Conservation (phyloP, 2,888 invertebrate genomes). For the Minunthozetes semirufus region DNA sequence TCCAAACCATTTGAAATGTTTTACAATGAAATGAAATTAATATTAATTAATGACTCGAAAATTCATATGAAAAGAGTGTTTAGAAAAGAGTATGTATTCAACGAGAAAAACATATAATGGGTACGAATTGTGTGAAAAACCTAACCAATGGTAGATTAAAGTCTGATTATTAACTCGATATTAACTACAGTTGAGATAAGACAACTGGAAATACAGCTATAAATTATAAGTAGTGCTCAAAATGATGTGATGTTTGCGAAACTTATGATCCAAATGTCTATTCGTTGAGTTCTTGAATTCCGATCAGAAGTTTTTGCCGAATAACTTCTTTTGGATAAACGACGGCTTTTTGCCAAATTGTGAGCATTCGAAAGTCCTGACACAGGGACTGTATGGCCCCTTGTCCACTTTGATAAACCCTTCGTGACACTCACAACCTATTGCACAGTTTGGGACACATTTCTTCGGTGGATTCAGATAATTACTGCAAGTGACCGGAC, state of each 20-base stretch:
- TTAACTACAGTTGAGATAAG: no score
- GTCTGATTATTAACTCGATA: no score
- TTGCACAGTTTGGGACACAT: constrained; percentile 36
- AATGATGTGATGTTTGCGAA: background rate
- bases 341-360: background rate
- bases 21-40: background rate
- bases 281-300: background rate
- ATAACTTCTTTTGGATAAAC: background rate
- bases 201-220: no score
- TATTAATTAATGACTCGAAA: background rate
- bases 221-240: background rate
- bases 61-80: background rate
- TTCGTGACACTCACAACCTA: constrained; percentile 39
- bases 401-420: constrained; percentile 38
- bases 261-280: no score
- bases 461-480: constrained; percentile 36
- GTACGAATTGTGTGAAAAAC: no score
- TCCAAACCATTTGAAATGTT: background rate
- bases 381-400: constrained; percentile 35
- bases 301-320: background rate
- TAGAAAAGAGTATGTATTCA: background rate
- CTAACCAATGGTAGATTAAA: no score
- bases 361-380: constrained; percentile 38
- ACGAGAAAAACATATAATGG: no score
- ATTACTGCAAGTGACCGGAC: constrained; percentile 40